Base-by-base conservation (phyloP, 2,888 invertebrate genomes). In the Fragum sueziense region DNA sequence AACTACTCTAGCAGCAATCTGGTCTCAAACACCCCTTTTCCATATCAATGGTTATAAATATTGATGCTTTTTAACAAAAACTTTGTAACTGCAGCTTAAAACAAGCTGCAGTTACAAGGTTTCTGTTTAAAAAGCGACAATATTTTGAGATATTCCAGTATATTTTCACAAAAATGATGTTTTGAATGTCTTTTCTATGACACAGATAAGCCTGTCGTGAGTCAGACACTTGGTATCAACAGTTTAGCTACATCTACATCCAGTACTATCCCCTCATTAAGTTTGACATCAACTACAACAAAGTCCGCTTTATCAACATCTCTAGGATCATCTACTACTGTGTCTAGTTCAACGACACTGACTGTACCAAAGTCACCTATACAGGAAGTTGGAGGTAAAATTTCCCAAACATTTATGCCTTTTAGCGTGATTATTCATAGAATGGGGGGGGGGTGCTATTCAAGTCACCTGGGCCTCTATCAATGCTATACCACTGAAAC, bases 361-460 rank as follows among this genome's bases (percentile, higher is more conserved):
- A 3, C 41, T 6, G 41, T 41, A 17, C 65, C 65, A 7, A 65
- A 25, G 25, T 65, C 65, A 65, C 65, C 37, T 22, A 25, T 65
- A 22, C 65, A 65, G 37, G 65, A 65, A 41, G 65, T 65, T 20
- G 65, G 65, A 65, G 65, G 65, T 65, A 25, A 37, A 25, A n/a
- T n/a, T n/a, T n/a, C n/a, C n/a, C n/a, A n/a, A n/a, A n/a, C n/a
- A n/a, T n/a, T n/a, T n/a, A n/a, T n/a, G n/a, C n/a, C n/a, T n/a
- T n/a, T n/a, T n/a, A n/a, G n/a, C n/a, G n/a, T n/a, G n/a, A n/a
- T n/a, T n/a, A n/a, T n/a, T n/a, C n/a, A n/a, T n/a, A n/a, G n/a
- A n/a, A n/a, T n/a, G n/a, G n/a, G n/a, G n/a, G n/a, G n/a, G n/a
- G 41, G 17, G 41, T 11, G 41, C 41, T 41, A 41, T 41, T 41